Percentiles rank a stretch among this genome's conserved stretches.
phyloP scores from a whole-genome alignment of 92 coral and sea anemone species.

The Galaxea fascicularis region DNA sequence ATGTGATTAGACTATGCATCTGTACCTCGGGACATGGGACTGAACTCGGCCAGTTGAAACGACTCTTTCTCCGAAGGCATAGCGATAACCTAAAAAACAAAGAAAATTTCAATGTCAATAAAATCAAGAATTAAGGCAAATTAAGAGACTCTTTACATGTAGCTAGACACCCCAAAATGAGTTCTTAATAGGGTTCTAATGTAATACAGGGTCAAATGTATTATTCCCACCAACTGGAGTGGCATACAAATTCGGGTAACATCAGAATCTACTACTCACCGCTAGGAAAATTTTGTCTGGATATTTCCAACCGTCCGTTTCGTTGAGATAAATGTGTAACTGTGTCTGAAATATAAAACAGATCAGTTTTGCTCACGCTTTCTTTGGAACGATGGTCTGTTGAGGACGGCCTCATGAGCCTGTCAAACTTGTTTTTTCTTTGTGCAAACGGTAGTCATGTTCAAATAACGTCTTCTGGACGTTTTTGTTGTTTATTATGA shows the following conservation, averaged over 20 bases:
- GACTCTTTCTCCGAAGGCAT: constrained; percentile 4
- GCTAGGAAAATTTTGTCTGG: neutral
- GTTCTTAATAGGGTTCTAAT: no score
- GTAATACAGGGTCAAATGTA: no score
- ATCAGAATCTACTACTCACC: neutral
- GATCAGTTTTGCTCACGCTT: neutral
- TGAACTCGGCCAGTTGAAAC: neutral
- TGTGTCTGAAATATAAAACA: constrained; percentile 8
- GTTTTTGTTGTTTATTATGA: no score
- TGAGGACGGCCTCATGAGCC: no score
- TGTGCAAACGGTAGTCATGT: no score
- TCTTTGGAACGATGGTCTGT: no score
- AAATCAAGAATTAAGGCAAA: neutral
- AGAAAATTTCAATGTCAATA: neutral
- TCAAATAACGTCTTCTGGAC: no score
- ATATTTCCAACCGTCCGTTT: constrained; percentile 29
- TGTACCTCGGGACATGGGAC: constrained; percentile 8
- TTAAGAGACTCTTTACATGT: no score
- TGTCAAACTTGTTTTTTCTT: no score
- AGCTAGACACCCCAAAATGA: no score
- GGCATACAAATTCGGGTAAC: neutral
- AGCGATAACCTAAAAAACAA: constrained; percentile 29
- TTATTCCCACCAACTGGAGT: neutral
- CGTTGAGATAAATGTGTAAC: neutral
- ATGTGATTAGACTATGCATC: neutral